Evolutionary conservation across 2,113 vertebrate genomes (phyloP).

Genomic region (Mesitornis unicolor): DNA sequence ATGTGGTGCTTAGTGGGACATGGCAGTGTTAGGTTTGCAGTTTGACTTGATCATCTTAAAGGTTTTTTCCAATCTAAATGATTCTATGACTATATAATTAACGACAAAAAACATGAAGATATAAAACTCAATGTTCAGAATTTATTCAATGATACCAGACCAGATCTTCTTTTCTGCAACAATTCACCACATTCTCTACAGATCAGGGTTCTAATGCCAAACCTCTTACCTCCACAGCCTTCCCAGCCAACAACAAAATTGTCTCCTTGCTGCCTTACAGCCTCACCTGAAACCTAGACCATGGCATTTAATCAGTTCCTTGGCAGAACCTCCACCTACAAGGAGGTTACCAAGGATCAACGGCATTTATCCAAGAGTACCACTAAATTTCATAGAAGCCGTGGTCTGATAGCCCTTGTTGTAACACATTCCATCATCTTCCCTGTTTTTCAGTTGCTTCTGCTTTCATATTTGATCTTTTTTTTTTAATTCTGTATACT

Average conservation of each 20-base stretch:
- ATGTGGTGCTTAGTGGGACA: background rate
- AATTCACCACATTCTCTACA: background rate
- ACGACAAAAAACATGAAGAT: background rate
- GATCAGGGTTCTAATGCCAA: background rate
- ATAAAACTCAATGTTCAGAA: background rate
- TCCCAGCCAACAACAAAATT: background rate
- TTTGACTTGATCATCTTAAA: background rate
- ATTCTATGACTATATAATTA: background rate
- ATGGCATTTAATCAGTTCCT: background rate
- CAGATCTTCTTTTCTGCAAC: background rate
- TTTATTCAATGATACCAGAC: no score
- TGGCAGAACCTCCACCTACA: background rate
- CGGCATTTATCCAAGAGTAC: background rate
- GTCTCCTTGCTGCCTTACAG: accelerated
- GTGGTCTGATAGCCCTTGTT: background rate
- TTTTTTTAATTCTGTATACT: background rate
- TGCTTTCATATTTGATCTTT: background rate
- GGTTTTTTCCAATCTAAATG: background rate
- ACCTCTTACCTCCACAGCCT: background rate
- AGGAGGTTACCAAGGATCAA: background rate
- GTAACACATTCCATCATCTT: background rate
- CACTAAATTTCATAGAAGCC: background rate
- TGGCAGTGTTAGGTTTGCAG: background rate
- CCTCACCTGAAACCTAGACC: background rate
- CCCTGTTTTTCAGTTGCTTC: background rate